Evolutionary conservation across 2,888 invertebrate genomes (phyloP).

Genomic region (Gerris lacustris): DNA sequence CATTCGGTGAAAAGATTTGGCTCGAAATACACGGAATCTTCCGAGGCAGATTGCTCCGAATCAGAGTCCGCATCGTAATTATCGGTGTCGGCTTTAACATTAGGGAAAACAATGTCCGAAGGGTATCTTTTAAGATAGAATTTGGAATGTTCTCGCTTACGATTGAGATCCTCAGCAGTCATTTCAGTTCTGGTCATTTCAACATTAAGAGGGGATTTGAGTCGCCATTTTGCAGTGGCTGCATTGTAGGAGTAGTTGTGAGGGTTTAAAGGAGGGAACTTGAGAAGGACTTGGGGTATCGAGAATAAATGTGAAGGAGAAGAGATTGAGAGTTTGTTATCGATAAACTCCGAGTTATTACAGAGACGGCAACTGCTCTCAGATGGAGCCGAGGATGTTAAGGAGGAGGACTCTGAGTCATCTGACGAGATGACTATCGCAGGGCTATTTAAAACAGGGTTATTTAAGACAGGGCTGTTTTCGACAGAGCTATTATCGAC

Average conservation of each 20-base stretch:
- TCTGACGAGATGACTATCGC: not conserved
- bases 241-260: not conserved
- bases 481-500: too few relatives aligned
- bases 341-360: not conserved
- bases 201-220: not conserved
- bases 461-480: too few relatives aligned
- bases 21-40: too few relatives aligned
- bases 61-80: not conserved
- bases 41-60: not conserved
- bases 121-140: not conserved
- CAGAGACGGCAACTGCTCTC: not conserved
- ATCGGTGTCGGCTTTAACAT: not conserved
- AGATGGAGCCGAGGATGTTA: not conserved
- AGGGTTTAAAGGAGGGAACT: not conserved
- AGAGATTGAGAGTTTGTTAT: not conserved
- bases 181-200: not conserved
- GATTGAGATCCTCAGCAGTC: not conserved
- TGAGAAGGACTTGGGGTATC: not conserved
- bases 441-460: not conserved
- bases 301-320: not conserved
- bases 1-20: not conserved
- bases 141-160: not conserved
- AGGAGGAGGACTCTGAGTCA: not conserved
- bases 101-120: not conserved
- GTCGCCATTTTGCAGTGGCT: not conserved